phyloP scores from a whole-genome alignment of 1,140 invertebrate genomes.

The Drosophila carrolli region DNA sequence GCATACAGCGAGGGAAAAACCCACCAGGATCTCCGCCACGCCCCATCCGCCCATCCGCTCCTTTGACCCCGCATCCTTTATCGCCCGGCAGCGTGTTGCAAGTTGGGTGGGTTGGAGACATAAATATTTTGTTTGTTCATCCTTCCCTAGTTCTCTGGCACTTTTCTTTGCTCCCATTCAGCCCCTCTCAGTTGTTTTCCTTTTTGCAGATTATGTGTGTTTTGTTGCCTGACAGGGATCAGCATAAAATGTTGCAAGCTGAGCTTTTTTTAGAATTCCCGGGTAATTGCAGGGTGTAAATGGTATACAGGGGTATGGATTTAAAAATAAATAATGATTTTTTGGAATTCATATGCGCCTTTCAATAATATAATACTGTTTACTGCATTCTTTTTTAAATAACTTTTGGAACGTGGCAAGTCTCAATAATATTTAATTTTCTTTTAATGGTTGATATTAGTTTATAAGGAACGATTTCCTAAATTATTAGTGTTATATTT shows the following conservation, averaged over 20 bases:
- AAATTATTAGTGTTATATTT: background rate
- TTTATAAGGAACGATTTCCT: background rate
- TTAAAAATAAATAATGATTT: conserved; percentile 12
- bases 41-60: conserved; percentile 2
- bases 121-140: conserved; percentile 80
- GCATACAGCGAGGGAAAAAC: conserved; percentile 36
- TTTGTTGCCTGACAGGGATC: conserved; percentile 85
- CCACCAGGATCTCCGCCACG: conserved; percentile 15
- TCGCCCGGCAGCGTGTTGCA: conserved; percentile 57
- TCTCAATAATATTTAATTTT: too few relatives aligned
- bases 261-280: conserved; percentile 65
- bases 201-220: conserved; percentile 85
- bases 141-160: conserved; percentile 18
- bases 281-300: conserved; percentile 43
- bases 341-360: background rate
- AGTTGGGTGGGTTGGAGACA: conserved; percentile 53
- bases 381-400: too few relatives aligned
- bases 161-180: conserved; percentile 14
- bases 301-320: conserved; percentile 25
- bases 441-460: too few relatives aligned
- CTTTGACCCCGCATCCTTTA: conserved; percentile 30
- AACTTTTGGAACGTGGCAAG: too few relatives aligned
- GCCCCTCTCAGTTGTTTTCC: conserved; percentile 74
- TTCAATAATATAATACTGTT: too few relatives aligned
- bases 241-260: conserved; percentile 85